These are phyloP conservation scores for Panagrolaimus sp. DNA, from an alignment of 1,140 invertebrate genomes.

Conservation along the genomic window DNA sequence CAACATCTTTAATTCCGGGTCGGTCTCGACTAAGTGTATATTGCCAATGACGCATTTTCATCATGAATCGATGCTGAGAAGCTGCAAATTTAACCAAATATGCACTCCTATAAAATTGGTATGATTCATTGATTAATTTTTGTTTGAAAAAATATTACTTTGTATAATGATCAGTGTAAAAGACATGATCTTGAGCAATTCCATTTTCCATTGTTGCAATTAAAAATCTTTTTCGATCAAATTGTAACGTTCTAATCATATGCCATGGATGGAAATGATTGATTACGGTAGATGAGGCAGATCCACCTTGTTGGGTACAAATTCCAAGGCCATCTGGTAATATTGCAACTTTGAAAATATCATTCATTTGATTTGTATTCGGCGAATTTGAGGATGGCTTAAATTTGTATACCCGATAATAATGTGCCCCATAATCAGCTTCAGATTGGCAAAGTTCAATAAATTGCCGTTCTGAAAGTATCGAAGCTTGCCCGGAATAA, in stretches of 20 bases:
- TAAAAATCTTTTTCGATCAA: constrained; percentile 61
- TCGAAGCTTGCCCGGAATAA: constrained; percentile 30
- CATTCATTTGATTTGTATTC: constrained; percentile 5
- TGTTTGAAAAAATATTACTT: background rate
- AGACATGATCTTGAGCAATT: constrained; percentile 48
- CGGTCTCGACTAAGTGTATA: constrained; percentile 35
- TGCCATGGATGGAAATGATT: constrained; percentile 59
- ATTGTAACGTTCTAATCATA: constrained; percentile 62
- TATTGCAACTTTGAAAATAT: constrained; percentile 60
- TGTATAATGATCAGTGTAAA: constrained; percentile 53
- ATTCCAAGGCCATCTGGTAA: constrained; percentile 60
- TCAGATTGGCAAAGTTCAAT: constrained; percentile 55
- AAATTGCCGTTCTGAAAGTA: constrained; percentile 46
- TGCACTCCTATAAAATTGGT: constrained; percentile 35
- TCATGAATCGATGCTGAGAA: constrained; percentile 62
- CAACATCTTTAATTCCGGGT: constrained; percentile 25
- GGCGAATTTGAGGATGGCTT: constrained; percentile 12
- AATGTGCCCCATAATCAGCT: constrained; percentile 62
- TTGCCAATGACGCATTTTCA: constrained; percentile 59
- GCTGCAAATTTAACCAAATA: constrained; percentile 63
- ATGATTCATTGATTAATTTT: no score
- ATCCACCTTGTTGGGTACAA: constrained; percentile 55
- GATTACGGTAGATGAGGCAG: constrained; percentile 20
- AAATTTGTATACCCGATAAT: constrained; percentile 59
- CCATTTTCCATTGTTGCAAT: constrained; percentile 46